phyloP scores from a whole-genome alignment of 2,113 vertebrate species.

The Nothobranchius kuhntae region DNA sequence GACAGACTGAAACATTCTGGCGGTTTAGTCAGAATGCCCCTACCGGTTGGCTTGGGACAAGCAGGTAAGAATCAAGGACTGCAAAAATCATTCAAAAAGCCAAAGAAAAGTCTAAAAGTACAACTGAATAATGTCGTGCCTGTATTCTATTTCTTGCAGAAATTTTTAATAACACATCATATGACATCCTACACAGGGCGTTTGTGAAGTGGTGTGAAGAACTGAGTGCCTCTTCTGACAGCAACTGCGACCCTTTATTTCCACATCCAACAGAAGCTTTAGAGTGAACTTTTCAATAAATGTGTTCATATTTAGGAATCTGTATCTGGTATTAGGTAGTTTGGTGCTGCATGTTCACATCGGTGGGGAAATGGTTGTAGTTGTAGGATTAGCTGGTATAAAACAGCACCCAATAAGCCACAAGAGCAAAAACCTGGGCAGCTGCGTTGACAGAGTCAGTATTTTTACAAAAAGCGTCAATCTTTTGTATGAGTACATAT shows the following conservation, averaged over 20 bases:
- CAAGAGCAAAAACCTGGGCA: neutral
- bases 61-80: conserved; percentile 72
- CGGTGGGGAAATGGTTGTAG: neutral
- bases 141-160: conserved; percentile 66
- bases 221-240: conserved; percentile 37
- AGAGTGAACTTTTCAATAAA: neutral
- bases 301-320: neutral
- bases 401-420: neutral
- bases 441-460: neutral
- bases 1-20: conserved; percentile 83
- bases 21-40: conserved; percentile 79
- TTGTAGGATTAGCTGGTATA: neutral
- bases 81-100: no score
- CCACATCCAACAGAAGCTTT: neutral
- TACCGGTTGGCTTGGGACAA: conserved; percentile 77
- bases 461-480: neutral
- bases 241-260: conserved; percentile 17
- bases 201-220: conserved; percentile 78
- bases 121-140: no score
- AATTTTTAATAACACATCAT: conserved; percentile 80
- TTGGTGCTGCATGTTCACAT: neutral
- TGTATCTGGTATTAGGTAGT: neutral
- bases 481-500: neutral
- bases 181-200: conserved; percentile 74
- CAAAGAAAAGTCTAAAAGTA: no score